Conservation (phyloP, 2,797 vertebrate genomes). For the Labroides dimidiatus region DNA sequence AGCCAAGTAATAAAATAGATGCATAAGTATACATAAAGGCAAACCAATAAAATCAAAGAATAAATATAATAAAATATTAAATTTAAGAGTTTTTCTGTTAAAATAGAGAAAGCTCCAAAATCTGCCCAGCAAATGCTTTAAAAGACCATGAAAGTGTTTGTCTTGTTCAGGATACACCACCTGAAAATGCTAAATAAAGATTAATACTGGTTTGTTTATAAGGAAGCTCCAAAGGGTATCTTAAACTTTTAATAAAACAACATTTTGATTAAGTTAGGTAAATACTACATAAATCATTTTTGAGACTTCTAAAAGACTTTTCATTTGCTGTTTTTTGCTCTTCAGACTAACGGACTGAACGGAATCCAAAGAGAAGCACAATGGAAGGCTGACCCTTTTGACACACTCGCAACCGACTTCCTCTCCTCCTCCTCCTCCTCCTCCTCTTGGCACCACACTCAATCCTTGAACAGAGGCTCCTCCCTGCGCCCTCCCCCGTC, state of each 20-base stretch:
- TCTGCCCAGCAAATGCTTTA: too few species aligned
- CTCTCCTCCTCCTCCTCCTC: constrained; percentile 78
- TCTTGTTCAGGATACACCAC: background rate
- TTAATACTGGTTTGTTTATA: background rate
- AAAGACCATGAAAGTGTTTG: background rate
- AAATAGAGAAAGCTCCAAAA: too few species aligned
- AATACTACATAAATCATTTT: background rate
- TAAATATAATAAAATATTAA: too few species aligned
- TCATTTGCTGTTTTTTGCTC: constrained; percentile 27
- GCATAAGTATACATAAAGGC: too few species aligned
- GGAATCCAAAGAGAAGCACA: constrained; percentile 86
- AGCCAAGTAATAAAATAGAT: too few species aligned
- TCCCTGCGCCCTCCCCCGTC: constrained; percentile 66
- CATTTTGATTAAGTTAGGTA: background rate
- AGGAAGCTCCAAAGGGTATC: constrained; percentile 47
- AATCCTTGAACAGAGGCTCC: constrained; percentile 82
- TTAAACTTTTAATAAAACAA: constrained; percentile 27
- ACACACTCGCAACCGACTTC: constrained; percentile 85
- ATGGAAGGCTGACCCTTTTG: constrained; percentile 87
- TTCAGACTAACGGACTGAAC: constrained; percentile 82
- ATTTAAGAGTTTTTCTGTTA: too few species aligned
- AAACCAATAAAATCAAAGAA: too few species aligned
- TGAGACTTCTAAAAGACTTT: constrained; percentile 31
- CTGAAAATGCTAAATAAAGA: background rate
- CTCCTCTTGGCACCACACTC: constrained; percentile 81